Evolutionary conservation across 2,113 vertebrate species (phyloP).

Genomic region (Ceyx margarethae): DNA sequence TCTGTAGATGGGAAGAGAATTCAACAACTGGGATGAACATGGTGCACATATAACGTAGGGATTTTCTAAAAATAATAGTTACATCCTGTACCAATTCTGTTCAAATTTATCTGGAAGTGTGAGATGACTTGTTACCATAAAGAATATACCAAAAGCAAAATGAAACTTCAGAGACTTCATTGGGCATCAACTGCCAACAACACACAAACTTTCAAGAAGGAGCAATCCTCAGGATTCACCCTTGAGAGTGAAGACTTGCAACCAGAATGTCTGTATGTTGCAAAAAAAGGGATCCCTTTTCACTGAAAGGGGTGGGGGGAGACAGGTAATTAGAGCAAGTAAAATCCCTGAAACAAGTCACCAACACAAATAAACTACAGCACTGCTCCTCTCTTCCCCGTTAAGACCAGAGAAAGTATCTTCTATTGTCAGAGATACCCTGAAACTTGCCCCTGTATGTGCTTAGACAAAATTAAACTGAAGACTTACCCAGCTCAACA

Average conservation of each 20-base stretch:
- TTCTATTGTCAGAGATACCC: background rate
- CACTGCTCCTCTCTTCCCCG: background rate
- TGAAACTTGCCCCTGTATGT: background rate
- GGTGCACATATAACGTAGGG: fast-evolving
- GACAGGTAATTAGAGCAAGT: background rate
- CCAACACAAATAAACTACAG: background rate
- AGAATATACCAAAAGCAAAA: background rate
- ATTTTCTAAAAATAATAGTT: background rate
- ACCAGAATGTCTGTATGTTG: background rate
- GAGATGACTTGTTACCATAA: background rate
- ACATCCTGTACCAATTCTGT: background rate
- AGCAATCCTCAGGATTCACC: background rate
- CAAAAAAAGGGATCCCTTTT: background rate
- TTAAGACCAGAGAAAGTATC: background rate
- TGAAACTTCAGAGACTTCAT: background rate
- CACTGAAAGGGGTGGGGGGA: background rate
- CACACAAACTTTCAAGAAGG: background rate
- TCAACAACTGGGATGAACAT: background rate
- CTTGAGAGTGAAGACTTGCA: background rate
- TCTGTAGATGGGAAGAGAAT: conserved; percentile 58
- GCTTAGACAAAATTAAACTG: background rate
- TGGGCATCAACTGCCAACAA: background rate
- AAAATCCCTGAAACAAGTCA: background rate
- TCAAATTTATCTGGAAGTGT: background rate
- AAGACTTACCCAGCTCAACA: background rate